Conservation (phyloP, 2,888 invertebrate species). For the Imbricaverruca yamaguchii region DNA sequence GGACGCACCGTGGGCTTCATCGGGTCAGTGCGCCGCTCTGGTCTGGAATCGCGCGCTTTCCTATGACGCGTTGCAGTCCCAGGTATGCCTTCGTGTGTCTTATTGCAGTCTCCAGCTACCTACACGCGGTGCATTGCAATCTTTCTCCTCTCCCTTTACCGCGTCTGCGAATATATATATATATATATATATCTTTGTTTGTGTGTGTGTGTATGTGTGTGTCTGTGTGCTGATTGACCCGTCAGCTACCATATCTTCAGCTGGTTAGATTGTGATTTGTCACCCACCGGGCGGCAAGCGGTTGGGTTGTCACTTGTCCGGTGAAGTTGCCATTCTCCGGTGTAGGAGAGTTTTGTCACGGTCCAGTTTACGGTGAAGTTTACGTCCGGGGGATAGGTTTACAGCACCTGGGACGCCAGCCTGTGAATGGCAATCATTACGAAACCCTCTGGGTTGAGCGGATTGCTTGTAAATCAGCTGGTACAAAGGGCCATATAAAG, state of each 20-base stretch:
- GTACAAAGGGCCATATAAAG: background rate
- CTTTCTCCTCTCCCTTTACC: background rate
- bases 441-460: background rate
- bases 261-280: no score
- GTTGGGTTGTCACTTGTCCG: no score
- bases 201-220: background rate
- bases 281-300: no score
- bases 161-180: no score
- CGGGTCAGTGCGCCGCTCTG: no score
- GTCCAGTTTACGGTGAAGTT: no score
- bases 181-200: no score
- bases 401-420: background rate
- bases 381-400: background rate
- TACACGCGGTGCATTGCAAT: background rate
- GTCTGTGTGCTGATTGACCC: background rate
- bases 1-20: no score
- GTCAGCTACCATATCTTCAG: no score
- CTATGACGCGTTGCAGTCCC: background rate
- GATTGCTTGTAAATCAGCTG: background rate
- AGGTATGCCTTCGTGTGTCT: background rate
- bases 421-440: background rate
- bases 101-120: background rate
- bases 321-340: no score
- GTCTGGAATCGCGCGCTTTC: background rate
- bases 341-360: no score